Percentiles rank a stretch among this genome's conserved stretches.
Evolutionary conservation across 1,140 invertebrate species (phyloP).

Genomic region (Theocolax elegans): DNA sequence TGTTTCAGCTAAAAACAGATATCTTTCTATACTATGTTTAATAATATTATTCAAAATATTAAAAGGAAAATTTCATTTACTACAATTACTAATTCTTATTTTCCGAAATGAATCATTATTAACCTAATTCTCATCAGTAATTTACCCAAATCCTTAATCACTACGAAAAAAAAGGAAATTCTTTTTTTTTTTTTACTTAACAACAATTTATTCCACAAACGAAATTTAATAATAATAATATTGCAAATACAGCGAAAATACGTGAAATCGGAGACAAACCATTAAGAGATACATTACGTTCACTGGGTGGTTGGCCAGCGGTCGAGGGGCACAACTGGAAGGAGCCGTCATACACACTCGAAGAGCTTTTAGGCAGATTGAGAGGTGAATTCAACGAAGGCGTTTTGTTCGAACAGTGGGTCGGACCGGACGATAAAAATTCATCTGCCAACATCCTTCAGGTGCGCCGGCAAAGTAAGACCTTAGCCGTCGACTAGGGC

Average conservation of each 20-base stretch:
- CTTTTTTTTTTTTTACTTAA: too few relatives aligned
- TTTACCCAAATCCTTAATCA: too few relatives aligned
- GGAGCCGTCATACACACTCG: slow-evolving; percentile 70
- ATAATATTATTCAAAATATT: too few relatives aligned
- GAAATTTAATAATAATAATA: too few relatives aligned
- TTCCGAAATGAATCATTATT: too few relatives aligned
- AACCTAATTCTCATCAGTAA: too few relatives aligned
- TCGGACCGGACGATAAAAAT: slow-evolving; percentile 88
- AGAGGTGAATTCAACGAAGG: slow-evolving; percentile 80
- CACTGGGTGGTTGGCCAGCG: slow-evolving; percentile 83
- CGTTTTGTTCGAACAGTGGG: slow-evolving; percentile 82
- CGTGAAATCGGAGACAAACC: slow-evolving; percentile 76
- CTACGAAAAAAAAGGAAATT: too few relatives aligned
- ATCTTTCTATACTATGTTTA: too few relatives aligned
- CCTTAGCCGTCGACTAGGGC: slow-evolving; percentile 53
- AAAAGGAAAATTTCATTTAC: too few relatives aligned
- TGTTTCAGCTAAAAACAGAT: too few relatives aligned
- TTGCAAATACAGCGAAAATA: slow-evolving; percentile 78
- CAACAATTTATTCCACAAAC: too few relatives aligned
- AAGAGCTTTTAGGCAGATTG: slow-evolving; percentile 76
- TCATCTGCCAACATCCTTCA: slow-evolving; percentile 87
- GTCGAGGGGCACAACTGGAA: slow-evolving; percentile 74
- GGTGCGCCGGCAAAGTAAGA: slow-evolving; percentile 71
- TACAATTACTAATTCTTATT: too few relatives aligned
- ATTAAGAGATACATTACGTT: slow-evolving; percentile 70